Conservation (phyloP, 2,113 vertebrate genomes). For the Hippocampus abdominalis region DNA sequence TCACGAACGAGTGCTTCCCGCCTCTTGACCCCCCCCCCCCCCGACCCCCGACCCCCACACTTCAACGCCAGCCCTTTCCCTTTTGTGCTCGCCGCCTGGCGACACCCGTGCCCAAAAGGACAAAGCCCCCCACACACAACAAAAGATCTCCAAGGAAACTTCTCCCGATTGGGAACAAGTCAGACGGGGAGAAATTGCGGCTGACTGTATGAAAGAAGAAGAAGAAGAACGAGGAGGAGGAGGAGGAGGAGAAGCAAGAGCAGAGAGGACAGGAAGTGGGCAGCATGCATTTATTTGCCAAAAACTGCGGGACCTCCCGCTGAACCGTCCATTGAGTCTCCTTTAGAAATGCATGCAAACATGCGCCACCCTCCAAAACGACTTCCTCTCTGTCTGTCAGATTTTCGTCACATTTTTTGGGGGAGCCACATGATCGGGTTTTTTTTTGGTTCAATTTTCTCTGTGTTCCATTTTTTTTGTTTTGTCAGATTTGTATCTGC, state of each 20-base stretch:
- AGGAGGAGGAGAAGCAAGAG: neutral
- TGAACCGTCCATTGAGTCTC: no score
- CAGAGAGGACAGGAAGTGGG: neutral
- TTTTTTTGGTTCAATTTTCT: no score
- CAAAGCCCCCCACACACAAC: conserved; percentile 84
- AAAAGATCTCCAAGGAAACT: conserved; percentile 92
- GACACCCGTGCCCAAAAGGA: conserved; percentile 74
- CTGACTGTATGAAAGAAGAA: conserved; percentile 44
- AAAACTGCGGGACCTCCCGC: neutral
- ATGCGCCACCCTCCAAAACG: no score
- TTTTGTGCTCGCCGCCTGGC: conserved; percentile 71
- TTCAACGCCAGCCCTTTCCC: conserved; percentile 63
- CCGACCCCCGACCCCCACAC: conserved; percentile 40
- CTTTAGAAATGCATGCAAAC: neutral
- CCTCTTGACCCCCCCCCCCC: conserved; percentile 18
- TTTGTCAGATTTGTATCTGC: no score
- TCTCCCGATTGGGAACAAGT: conserved; percentile 56
- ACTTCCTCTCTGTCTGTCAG: no score
- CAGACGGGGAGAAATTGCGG: conserved; percentile 64
- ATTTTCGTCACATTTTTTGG: no score
- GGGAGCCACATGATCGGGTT: no score
- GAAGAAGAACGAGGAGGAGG: neutral
- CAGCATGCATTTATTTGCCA: neutral
- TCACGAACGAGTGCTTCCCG: conserved; percentile 45
- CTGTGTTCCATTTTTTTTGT: no score